These are phyloP conservation scores for Agrochola circellaris DNA, from an alignment of 2,888 invertebrate genomes.

Conservation along the genomic window DNA sequence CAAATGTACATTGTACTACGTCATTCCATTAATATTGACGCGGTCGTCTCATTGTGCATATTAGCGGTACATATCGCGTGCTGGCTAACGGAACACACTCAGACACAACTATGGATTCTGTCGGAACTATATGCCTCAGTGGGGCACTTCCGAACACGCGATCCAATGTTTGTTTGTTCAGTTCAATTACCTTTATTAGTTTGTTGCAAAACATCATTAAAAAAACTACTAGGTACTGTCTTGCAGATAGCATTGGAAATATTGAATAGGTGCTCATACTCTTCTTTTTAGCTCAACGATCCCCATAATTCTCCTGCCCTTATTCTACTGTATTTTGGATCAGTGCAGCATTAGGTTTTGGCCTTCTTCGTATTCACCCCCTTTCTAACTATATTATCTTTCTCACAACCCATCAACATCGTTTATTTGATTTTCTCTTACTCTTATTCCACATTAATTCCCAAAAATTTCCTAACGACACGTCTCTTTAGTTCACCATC, in stretches of 20 bases:
- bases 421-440: not conserved
- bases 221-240: not conserved
- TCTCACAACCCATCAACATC: not conserved
- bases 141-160: conserved; percentile 60
- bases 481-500: not conserved
- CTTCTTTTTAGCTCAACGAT: not conserved
- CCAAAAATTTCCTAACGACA: not conserved
- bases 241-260: not conserved
- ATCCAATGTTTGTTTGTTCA: conserved; percentile 28
- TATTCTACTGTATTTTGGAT: not conserved
- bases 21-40: conserved; percentile 38
- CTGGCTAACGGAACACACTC: conserved; percentile 52
- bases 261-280: not conserved
- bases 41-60: conserved; percentile 45
- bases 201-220: not conserved
- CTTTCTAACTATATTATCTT: not conserved
- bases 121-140: conserved; percentile 41
- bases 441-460: not conserved
- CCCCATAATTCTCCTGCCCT: not conserved
- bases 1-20: conserved; percentile 1
- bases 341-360: not conserved
- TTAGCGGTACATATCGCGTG: conserved; percentile 56
- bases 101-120: conserved; percentile 30
- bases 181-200: conserved; percentile 10
- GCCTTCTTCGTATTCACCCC: not conserved